Percentiles rank a stretch among this genome's conserved stretches.
Conservation (phyloP, 2,888 invertebrate genomes). For the Lomographa bimaculata region DNA sequence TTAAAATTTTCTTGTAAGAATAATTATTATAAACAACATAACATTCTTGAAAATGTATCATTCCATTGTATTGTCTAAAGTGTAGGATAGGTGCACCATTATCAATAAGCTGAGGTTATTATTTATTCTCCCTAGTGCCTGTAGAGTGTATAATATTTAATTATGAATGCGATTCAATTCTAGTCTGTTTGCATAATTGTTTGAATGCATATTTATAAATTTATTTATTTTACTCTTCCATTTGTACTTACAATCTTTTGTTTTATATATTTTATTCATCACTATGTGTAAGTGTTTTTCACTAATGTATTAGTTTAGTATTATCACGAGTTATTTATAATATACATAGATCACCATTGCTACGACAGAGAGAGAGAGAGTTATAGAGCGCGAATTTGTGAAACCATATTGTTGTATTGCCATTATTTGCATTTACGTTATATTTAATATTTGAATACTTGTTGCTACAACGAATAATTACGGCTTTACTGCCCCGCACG, state of each 20-base stretch:
- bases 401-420: constrained; percentile 68
- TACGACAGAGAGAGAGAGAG: constrained; percentile 47
- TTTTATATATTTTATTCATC: constrained; percentile 49
- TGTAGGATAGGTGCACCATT: constrained; percentile 75
- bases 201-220: constrained; percentile 58
- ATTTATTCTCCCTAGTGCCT: constrained; percentile 26
- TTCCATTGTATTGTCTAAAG: constrained; percentile 81
- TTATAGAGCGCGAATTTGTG: constrained; percentile 48
- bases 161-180: constrained; percentile 34
- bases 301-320: constrained; percentile 52
- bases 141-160: constrained; percentile 36
- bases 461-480: constrained; percentile 58
- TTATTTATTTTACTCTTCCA: constrained; percentile 60
- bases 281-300: constrained; percentile 58
- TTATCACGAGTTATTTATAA: constrained; percentile 45
- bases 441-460: constrained; percentile 63
- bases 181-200: constrained; percentile 69
- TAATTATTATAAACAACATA: constrained; percentile 59
- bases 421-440: constrained; percentile 81
- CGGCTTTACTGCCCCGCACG: constrained; percentile 56
- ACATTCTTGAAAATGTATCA: constrained; percentile 82
- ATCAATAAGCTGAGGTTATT: constrained; percentile 56
- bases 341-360: constrained; percentile 50
- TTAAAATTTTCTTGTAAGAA: constrained; percentile 39
- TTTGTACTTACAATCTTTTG: constrained; percentile 58